Evolutionary conservation across 53 echinoderm and acorn worm species (phyloP).

Genomic region (Holothuria scabra): DNA sequence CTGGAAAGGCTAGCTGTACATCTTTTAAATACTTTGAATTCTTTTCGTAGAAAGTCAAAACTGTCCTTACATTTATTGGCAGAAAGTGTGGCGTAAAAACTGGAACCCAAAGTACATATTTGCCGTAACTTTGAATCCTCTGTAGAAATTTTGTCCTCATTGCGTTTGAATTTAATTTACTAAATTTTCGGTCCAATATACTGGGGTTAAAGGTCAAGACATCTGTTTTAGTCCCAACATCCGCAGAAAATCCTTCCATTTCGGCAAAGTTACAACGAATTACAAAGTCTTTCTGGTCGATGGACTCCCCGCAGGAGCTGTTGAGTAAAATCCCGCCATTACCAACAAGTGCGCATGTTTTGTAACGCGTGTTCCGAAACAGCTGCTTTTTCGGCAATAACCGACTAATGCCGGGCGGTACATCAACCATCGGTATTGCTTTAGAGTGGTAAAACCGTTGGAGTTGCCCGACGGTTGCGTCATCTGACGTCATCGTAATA

Average conservation of each 20-base stretch:
- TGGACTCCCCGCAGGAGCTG: slow-evolving; percentile 80
- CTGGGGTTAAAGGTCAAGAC: slow-evolving; percentile 98
- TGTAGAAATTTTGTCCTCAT: slow-evolving; percentile 62
- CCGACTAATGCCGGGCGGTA: slow-evolving; percentile 73
- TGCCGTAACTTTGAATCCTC: slow-evolving; percentile 76
- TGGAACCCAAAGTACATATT: slow-evolving; percentile 94
- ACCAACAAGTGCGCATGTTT: slow-evolving; percentile 88
- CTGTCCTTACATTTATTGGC: slow-evolving; percentile 68
- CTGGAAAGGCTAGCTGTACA: slow-evolving; percentile 94
- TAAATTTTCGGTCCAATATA: slow-evolving; percentile 76
- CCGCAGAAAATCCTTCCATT: slow-evolving; percentile 77
- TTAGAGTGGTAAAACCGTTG: slow-evolving; percentile 89
- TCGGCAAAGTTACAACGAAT: slow-evolving; percentile 95
- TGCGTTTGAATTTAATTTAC: slow-evolving; percentile 54
- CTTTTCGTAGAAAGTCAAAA: slow-evolving; percentile 78
- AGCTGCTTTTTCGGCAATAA: slow-evolving; percentile 80
- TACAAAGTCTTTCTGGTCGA: slow-evolving; percentile 80
- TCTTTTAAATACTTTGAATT: slow-evolving; percentile 72
- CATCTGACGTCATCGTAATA: slow-evolving; percentile 98
- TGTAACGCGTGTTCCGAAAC: slow-evolving; percentile 72
- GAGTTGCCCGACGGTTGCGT: slow-evolving; percentile 82
- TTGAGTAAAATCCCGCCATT: slow-evolving; percentile 92
- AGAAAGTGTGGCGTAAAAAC: slow-evolving; percentile 78
- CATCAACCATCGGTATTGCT: slow-evolving; percentile 68
- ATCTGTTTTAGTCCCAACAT: slow-evolving; percentile 84